Conservation (phyloP, 2,888 invertebrate genomes). For the Eristalis tenax region DNA sequence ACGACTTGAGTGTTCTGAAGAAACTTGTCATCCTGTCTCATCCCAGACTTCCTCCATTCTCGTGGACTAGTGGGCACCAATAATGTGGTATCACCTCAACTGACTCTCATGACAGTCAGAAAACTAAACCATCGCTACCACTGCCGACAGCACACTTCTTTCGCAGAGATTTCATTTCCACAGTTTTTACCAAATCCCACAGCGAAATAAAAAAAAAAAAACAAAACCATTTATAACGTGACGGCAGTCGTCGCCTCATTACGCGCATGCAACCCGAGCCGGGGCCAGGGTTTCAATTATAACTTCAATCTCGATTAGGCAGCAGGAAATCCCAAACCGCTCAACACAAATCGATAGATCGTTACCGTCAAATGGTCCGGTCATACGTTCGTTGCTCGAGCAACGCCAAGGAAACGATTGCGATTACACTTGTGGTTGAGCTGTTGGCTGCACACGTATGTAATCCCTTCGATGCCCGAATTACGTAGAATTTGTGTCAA, state of each 20-base stretch:
- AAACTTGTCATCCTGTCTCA: not conserved
- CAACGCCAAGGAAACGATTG: not conserved
- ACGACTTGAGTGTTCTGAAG: not conserved
- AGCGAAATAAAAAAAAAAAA: not conserved
- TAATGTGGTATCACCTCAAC: no score
- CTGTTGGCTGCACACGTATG: constrained; percentile 6
- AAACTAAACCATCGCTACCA: no score
- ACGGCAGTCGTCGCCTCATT: not conserved
- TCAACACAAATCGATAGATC: constrained; percentile 37
- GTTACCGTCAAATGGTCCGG: not conserved
- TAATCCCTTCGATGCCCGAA: constrained; percentile 27
- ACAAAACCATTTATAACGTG: constrained; percentile 9
- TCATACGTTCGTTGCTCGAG: not conserved
- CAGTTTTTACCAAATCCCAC: not conserved
- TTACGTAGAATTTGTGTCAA: constrained; percentile 54
- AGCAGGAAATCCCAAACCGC: not conserved
- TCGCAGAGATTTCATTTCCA: not conserved
- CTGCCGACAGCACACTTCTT: no score
- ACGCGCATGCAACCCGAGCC: constrained; percentile 21
- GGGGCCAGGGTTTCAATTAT: not conserved
- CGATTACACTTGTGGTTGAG: constrained; percentile 41
- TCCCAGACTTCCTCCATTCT: no score
- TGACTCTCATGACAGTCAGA: no score
- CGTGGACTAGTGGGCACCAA: no score
- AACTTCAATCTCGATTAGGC: not conserved